Evolutionary conservation across 2,113 vertebrate genomes (phyloP), one percentile per base, ranked within the genome.

Genomic region (Anas platyrhynchos): DNA sequence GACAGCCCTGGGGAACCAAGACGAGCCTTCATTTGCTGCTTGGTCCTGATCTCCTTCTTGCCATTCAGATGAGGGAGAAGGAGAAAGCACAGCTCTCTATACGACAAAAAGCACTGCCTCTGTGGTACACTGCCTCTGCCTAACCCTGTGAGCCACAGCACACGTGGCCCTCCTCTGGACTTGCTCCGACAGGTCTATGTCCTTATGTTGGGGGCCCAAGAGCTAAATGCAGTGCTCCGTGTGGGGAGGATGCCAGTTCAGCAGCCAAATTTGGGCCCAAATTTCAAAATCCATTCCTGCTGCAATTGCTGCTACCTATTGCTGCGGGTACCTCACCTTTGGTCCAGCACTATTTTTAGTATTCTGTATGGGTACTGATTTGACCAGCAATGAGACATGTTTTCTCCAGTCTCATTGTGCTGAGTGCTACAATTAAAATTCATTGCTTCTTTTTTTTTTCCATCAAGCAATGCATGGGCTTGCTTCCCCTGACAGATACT

Each of bases 371-470:
- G 54, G 20, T 84, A 66, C 44, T 91, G 95, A 93, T 94, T 91
- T 83, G 48, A 29, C 63, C 38, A 76, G 59, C 13, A 91, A 32
- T 1, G 21, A 87, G 66, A 85, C n/a, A 11, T 8, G 20, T 86
- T 72, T 44, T 83, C 66, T 78, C 48, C 36, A 91, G 65, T 56
- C 25, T 86, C n/a, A 67, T 96, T 55, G 43, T 46, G 32, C 32
- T 63, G 86, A 95, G 74, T 82, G 22, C 44, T 88, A 69, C 68
- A 89, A 54, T 79, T 95, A 86, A 92, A 96, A 86, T 86, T 75
- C 94, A 96, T 72, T 95, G 48, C 54, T 17, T 94, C 63, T 85
- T 88, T 41, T 41, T 38, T 38, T 83, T 93, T 82, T 93, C 67
- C 41, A 31, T 48, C 88, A 90, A 83, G 72, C 23, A 67, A 56